These are phyloP conservation scores for Leptopilina syphax DNA, from an alignment of 2,888 invertebrate genomes.

Conservation along the genomic window DNA sequence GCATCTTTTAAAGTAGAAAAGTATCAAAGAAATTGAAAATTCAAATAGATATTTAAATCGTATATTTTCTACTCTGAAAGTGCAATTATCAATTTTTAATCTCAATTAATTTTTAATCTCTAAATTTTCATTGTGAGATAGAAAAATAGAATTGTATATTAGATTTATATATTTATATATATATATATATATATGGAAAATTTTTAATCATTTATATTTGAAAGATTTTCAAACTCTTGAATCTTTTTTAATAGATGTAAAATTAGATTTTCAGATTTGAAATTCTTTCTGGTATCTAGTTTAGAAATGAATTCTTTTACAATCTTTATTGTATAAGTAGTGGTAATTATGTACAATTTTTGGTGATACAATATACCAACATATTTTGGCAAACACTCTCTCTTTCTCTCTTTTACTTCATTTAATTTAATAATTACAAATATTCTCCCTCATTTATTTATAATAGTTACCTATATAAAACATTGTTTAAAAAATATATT, in stretches of 20 bases:
- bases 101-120: slow-evolving; percentile 9
- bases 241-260: not conserved
- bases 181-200: slow-evolving; percentile 13
- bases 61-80: slow-evolving; percentile 20
- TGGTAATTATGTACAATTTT: slow-evolving; percentile 71
- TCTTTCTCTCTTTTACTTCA: slow-evolving; percentile 42
- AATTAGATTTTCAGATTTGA: not conserved
- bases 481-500: too few species aligned
- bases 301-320: slow-evolving; percentile 27
- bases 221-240: not conserved
- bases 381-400: slow-evolving; percentile 70
- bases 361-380: slow-evolving; percentile 72
- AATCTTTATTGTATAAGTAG: slow-evolving; percentile 66
- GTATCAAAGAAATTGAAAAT: not conserved
- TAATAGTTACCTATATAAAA: not conserved
- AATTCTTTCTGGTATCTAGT: not conserved
- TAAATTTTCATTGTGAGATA: not conserved
- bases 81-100: not conserved
- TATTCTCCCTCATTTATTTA: slow-evolving; percentile 2
- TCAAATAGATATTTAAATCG: not conserved
- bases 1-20: slow-evolving; percentile 2
- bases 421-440: slow-evolving; percentile 28
- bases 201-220: slow-evolving; percentile 19
- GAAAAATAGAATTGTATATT: slow-evolving; percentile 18
- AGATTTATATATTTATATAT: slow-evolving; percentile 3